These are phyloP conservation scores for Limnephilus rhombicus DNA, from an alignment of 2,888 invertebrate species.

Conservation along the genomic window DNA sequence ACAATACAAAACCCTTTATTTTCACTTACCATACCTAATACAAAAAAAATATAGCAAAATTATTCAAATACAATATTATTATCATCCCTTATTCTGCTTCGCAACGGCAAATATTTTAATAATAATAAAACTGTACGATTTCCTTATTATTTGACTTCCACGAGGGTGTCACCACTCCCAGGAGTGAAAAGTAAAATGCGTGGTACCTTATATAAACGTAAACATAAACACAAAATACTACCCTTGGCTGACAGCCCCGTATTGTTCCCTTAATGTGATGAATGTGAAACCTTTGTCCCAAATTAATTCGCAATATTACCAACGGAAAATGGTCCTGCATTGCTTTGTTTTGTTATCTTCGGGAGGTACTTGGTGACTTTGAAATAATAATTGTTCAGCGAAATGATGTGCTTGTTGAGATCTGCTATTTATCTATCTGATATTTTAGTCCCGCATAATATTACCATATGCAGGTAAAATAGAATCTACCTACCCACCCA, in stretches of 20 bases:
- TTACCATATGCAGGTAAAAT: neutral
- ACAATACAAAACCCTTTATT: neutral
- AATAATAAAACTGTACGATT: neutral
- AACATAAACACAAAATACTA: constrained; percentile 31
- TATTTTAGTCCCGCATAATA: neutral
- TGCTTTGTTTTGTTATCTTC: constrained; percentile 11
- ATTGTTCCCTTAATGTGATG: constrained; percentile 41
- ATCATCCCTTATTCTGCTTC: neutral
- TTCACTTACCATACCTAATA: neutral
- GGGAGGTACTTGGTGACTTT: neutral
- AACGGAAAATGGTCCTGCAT: constrained; percentile 24
- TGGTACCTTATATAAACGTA: neutral
- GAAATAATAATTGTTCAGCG: neutral
- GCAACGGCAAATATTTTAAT: neutral
- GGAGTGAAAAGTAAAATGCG: constrained; percentile 7
- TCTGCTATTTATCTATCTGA: neutral
- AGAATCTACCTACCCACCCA: too few relatives aligned
- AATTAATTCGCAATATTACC: constrained; percentile 24
- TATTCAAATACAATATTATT: neutral
- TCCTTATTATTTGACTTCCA: neutral
- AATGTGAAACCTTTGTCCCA: constrained; percentile 26
- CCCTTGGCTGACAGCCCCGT: constrained; percentile 14
- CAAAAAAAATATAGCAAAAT: neutral
- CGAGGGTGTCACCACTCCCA: neutral
- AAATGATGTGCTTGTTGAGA: neutral